Conservation (phyloP, 37 sponge, comb jelly and placozoan genomes). For the Aphrocallistes beatrix region DNA sequence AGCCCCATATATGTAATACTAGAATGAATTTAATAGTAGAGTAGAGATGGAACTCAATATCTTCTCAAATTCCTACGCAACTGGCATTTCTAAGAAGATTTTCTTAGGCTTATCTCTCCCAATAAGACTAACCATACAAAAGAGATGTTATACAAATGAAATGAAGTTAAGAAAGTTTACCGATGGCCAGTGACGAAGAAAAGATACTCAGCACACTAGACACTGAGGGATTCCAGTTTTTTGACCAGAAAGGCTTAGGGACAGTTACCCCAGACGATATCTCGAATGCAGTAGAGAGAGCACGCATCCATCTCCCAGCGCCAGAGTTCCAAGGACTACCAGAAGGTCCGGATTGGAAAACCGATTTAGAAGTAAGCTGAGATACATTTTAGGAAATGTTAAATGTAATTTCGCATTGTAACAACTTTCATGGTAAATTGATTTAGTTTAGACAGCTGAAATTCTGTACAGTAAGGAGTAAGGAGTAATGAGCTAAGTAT, state of each 20-base stretch:
- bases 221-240: not conserved
- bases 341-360: not conserved
- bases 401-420: too few species aligned
- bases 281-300: not conserved
- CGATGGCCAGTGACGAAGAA: not conserved
- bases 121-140: not conserved
- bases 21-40: too few species aligned
- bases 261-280: not conserved
- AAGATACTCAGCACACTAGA: not conserved
- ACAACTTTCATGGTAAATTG: too few species aligned
- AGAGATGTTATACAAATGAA: not conserved
- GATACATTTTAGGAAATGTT: too few species aligned
- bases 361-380: not conserved
- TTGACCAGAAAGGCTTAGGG: not conserved
- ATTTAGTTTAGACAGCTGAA: too few species aligned
- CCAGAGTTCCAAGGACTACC: not conserved
- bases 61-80: too few species aligned
- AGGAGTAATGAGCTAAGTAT: too few species aligned
- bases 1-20: too few species aligned
- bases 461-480: too few species aligned
- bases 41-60: too few species aligned
- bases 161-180: not conserved
- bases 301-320: not conserved
- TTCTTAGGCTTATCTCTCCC: not conserved
- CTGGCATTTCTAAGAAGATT: too few species aligned